phyloP scores from a whole-genome alignment of 2,888 invertebrate species.

The Chaitophorus viminalis region DNA sequence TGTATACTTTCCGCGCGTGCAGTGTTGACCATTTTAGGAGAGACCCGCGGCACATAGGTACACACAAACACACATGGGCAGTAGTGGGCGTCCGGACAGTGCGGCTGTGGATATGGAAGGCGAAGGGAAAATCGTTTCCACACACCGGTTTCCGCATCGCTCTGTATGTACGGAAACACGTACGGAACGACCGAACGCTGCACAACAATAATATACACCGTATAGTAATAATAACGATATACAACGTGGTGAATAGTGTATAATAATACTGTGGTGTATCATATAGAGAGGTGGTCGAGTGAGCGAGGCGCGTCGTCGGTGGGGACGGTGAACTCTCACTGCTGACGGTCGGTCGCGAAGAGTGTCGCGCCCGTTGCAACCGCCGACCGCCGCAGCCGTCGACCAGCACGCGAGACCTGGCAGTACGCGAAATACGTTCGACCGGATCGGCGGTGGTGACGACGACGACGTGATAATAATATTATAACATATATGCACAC shows the following conservation, averaged over 20 bases:
- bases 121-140: conserved; percentile 23
- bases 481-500: not conserved
- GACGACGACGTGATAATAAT: conserved; percentile 42
- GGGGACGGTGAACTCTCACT: conserved; percentile 61
- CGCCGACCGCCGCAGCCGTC: not conserved
- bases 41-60: conserved; percentile 24
- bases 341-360: conserved; percentile 2
- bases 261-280: too few species aligned
- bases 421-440: conserved; percentile 60
- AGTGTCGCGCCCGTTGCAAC: conserved; percentile 24
- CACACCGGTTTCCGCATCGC: conserved; percentile 43
- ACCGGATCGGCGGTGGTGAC: conserved; percentile 41
- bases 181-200: too few species aligned
- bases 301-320: conserved; percentile 28
- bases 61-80: not conserved
- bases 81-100: conserved; percentile 30
- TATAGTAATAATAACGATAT: too few species aligned
- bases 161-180: not conserved
- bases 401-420: conserved; percentile 17
- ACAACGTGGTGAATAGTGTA: too few species aligned
- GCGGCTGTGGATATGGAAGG: too few species aligned
- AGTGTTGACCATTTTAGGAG: conserved; percentile 61
- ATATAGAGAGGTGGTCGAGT: not conserved
- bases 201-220: not conserved
- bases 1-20: not conserved